A percentile compares a stretch with the other conserved stretches of the same genome.
Evolutionary conservation across 2,797 vertebrate species (phyloP).

Genomic region (Cirrhinus molitorella): DNA sequence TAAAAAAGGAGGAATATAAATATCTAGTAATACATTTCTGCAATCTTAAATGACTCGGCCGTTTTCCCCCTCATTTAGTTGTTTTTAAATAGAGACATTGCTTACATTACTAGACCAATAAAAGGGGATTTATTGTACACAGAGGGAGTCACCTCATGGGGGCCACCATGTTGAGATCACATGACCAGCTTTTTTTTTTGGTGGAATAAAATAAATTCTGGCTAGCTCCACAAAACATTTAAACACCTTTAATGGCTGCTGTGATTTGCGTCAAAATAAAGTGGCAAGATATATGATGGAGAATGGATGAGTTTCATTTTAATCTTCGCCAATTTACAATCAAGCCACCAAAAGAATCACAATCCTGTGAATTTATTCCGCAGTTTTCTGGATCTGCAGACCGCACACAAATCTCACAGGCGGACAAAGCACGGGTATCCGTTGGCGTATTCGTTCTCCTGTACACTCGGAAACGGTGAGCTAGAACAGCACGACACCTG

Average conservation of each 20-base stretch:
- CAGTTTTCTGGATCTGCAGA: constrained; percentile 82
- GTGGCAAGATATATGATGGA: constrained; percentile 35
- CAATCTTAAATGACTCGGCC: no score
- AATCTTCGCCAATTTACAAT: constrained; percentile 73
- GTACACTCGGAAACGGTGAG: constrained; percentile 95
- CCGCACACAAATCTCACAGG: constrained; percentile 81
- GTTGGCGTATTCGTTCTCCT: constrained; percentile 87
- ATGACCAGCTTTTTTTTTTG: background rate
- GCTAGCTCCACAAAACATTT: no score
- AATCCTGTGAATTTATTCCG: constrained; percentile 86
- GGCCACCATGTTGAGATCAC: background rate
- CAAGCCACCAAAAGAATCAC: constrained; percentile 79
- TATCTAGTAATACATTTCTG: background rate
- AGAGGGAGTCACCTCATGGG: background rate
- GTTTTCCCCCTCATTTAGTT: background rate
- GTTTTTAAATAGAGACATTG: no score
- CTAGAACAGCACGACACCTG: constrained; percentile 98
- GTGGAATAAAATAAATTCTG: background rate
- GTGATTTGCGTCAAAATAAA: constrained; percentile 12
- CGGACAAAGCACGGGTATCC: constrained; percentile 83
- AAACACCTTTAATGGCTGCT: background rate
- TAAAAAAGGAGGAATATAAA: background rate
- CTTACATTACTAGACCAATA: background rate
- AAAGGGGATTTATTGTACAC: background rate
- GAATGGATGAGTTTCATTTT: constrained; percentile 58